Conservation (phyloP, 2,888 invertebrate species). For the Hanleya hanleyi region DNA sequence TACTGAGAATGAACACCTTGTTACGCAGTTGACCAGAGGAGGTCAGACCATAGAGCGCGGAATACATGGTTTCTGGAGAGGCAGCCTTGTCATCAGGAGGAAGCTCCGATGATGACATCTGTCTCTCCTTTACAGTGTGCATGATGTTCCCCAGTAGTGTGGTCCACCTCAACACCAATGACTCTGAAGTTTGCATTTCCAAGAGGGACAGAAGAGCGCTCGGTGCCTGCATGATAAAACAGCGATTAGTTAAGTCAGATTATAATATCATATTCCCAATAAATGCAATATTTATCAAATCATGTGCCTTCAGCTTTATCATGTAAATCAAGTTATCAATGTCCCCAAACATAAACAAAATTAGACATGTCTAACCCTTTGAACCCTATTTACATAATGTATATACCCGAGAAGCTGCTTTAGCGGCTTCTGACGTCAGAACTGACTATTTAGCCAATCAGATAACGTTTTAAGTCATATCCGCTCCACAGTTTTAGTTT, state of each 20-base stretch:
- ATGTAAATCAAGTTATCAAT: no score
- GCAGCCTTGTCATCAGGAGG: constrained; percentile 76
- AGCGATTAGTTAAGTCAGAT: neutral
- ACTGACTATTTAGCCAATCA: no score
- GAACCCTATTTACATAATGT: no score
- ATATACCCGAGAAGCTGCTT: no score
- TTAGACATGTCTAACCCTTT: no score
- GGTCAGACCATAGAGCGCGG: constrained; percentile 58
- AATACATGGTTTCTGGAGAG: constrained; percentile 77
- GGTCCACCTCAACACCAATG: constrained; percentile 75
- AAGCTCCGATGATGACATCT: constrained; percentile 74
- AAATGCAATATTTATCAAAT: no score
- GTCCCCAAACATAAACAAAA: no score
- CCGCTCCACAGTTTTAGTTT: no score
- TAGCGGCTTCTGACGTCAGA: no score
- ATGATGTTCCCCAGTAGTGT: constrained; percentile 76
- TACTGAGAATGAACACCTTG: constrained; percentile 65
- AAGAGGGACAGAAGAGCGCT: constrained; percentile 74
- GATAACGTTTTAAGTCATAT: no score
- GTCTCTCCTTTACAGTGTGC: constrained; percentile 71
- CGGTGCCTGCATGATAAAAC: constrained; percentile 74
- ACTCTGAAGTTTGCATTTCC: constrained; percentile 72
- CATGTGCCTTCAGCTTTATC: no score
- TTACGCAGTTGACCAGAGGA: constrained; percentile 52
- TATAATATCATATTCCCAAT: no score